Evolutionary conservation across 2,113 vertebrate species (phyloP), one percentile per base, ranked within the genome.

Genomic region (Phrynosoma blainvillii): DNA sequence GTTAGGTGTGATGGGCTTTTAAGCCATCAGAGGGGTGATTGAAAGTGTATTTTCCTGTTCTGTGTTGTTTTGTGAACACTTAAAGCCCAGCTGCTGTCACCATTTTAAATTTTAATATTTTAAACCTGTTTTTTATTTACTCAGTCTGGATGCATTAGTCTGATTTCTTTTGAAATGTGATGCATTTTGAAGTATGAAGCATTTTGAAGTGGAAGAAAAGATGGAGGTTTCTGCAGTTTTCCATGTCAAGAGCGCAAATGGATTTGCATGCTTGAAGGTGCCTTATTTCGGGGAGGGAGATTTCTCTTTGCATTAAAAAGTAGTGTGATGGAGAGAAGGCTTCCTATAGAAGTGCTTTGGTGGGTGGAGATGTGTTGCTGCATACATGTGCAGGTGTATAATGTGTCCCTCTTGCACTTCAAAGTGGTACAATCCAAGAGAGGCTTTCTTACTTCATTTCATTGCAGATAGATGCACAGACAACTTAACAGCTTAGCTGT

Each of bases 101-200:
- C 95, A 56, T 93, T 96, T 95, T 65, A 25, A 59, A 95, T 94
- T 96, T 93, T 94, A 94, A 93, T 96, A 94, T 96, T 93, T 92
- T 85, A 95, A 94, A 94, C 94, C 88, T 96, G 95, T 94, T 91
- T 36, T 87, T 96, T 96, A 96, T 96, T 96, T 95, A 87, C 90
- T 84, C 85, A 90, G 91, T 89, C 81, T 89, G 65, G 89, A 89
- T 96, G 93, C 91, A 89, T 89, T 87, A 84, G 89, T 83, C 91
- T 92, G 91, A 95, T 96, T 59, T 88, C 20, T 94, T 95, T 95
- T 93, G 94, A 89, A 94, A 95, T 82, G 91, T 90, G 95, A 87
- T 91, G 88, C 92, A 20, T 94, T 92, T 95, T 90, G 84, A 94
- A 92, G 88, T 91, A 82, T 89, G 91, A 62, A 16, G 12, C 59